Conservation (phyloP, 2,797 vertebrate genomes). For the Crenuchus spilurus region DNA sequence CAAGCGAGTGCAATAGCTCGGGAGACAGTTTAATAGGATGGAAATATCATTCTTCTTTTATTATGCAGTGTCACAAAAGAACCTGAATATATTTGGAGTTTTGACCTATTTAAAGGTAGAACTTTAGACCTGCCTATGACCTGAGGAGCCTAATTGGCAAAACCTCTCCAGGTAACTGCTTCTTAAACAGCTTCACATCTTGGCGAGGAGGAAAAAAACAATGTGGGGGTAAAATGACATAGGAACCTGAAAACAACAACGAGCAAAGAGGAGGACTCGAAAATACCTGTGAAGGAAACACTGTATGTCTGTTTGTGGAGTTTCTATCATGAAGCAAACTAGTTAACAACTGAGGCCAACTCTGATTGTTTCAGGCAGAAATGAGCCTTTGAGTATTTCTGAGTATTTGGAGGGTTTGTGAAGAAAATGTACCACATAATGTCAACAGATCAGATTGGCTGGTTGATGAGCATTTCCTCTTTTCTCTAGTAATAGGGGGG, state of each 20-base stretch:
- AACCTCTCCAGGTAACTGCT: conserved; percentile 16
- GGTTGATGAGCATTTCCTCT: not conserved
- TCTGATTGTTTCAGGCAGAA: not conserved
- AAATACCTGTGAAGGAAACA: not conserved
- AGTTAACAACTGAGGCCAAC: not conserved
- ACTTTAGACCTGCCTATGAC: conserved; percentile 24
- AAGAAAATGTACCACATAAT: not conserved
- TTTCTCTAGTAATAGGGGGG: too few relatives aligned
- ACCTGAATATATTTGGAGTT: conserved; percentile 50
- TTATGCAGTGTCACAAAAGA: conserved; percentile 46
- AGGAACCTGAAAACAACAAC: not conserved
- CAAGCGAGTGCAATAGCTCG: not conserved
- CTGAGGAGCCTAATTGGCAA: conserved; percentile 50
- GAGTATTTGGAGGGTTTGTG: not conserved
- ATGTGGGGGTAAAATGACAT: not conserved
- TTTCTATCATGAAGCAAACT: not conserved
- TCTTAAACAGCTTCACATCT: not conserved
- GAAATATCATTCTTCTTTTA: conserved; percentile 47
- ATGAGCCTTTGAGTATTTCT: not conserved
- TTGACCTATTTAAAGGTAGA: conserved; percentile 32
- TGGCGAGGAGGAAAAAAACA: not conserved
- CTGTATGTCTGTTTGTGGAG: not conserved
- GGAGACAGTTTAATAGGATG: conserved; percentile 32
- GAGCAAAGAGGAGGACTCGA: not conserved
- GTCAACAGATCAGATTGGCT: not conserved